phyloP scores from a whole-genome alignment of 1,140 invertebrate species.

The Drosophila sechellia region DNA sequence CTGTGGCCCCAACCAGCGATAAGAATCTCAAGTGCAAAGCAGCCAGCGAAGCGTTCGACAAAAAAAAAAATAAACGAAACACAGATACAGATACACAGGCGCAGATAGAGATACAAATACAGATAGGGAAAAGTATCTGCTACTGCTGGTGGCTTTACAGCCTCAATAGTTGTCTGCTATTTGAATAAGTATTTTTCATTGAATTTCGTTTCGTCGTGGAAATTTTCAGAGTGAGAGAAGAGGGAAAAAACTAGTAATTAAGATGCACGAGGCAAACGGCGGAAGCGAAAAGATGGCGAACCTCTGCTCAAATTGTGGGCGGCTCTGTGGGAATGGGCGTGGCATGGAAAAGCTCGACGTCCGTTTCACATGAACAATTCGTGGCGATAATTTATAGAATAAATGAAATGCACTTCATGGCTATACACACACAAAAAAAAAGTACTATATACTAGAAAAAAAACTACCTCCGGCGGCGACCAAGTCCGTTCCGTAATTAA shows the following conservation, averaged over 20 bases:
- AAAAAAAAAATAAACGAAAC: conserved; percentile 61
- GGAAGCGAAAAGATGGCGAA: conserved; percentile 76
- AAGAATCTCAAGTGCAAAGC: conserved; percentile 82
- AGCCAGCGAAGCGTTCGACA: conserved; percentile 77
- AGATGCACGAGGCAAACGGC: conserved; percentile 79
- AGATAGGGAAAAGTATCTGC: conserved; percentile 41
- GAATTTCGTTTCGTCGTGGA: conserved; percentile 79
- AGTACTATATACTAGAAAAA: conserved; percentile 2
- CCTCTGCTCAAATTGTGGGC: conserved; percentile 57
- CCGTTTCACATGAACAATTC: conserved; percentile 80
- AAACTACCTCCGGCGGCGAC: conserved; percentile 12
- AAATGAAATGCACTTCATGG: conserved; percentile 81
- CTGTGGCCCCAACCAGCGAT: conserved; percentile 61
- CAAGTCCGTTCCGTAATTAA: conserved; percentile 74
- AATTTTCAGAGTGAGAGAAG: conserved; percentile 51
- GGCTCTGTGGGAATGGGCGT: conserved; percentile 1
- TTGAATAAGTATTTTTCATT: conserved; percentile 82
- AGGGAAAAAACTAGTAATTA: conserved; percentile 65
- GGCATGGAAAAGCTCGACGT: conserved; percentile 34
- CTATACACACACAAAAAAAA: conserved; percentile 10
- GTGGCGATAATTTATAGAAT: conserved; percentile 81
- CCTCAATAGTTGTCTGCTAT: conserved; percentile 72
- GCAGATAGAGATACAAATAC: conserved; percentile 26
- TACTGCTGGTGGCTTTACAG: conserved; percentile 72
- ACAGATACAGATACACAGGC: background rate